Conservation (phyloP, 1,140 invertebrate genomes). For the Camponotus floridanus region DNA sequence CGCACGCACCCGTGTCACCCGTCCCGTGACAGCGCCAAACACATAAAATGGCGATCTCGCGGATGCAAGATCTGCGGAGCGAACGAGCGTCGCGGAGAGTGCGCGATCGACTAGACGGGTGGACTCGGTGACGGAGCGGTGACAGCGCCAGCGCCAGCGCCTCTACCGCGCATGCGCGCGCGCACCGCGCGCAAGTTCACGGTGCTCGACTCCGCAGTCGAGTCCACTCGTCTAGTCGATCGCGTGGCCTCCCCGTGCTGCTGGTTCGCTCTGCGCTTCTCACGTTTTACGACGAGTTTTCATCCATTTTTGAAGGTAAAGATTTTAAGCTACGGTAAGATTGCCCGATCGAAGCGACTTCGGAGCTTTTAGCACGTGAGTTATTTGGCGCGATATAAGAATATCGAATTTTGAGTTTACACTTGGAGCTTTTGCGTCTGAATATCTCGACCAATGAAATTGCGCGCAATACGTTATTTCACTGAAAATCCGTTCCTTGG, state of each 20-base stretch:
- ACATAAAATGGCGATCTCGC: constrained; percentile 82
- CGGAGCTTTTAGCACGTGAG: too few species aligned
- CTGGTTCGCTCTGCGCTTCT: too few species aligned
- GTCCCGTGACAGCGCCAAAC: constrained; percentile 80
- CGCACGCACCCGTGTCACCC: constrained; percentile 69
- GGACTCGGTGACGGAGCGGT: not conserved
- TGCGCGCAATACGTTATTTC: not conserved
- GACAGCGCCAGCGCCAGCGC: not conserved
- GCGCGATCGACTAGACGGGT: constrained; percentile 58
- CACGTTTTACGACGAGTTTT: too few species aligned
- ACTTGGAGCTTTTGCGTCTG: too few species aligned
- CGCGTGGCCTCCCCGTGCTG: too few species aligned
- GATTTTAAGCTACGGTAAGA: too few species aligned
- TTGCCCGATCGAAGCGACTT: too few species aligned
- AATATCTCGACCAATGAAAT: not conserved
- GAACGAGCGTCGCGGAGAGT: constrained; percentile 68
- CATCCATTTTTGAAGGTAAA: too few species aligned
- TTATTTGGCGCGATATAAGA: too few species aligned
- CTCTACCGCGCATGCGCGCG: not conserved
- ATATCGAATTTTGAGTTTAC: too few species aligned
- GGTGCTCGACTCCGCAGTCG: too few species aligned
- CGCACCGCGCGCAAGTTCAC: not conserved
- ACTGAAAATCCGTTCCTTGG: not conserved
- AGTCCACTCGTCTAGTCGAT: too few species aligned
- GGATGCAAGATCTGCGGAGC: constrained; percentile 74